Percentiles rank a stretch among this genome's conserved stretches.
These are phyloP conservation scores for Hucho hucho DNA, from an alignment of 2,113 vertebrate genomes.

Conservation along the genomic window DNA sequence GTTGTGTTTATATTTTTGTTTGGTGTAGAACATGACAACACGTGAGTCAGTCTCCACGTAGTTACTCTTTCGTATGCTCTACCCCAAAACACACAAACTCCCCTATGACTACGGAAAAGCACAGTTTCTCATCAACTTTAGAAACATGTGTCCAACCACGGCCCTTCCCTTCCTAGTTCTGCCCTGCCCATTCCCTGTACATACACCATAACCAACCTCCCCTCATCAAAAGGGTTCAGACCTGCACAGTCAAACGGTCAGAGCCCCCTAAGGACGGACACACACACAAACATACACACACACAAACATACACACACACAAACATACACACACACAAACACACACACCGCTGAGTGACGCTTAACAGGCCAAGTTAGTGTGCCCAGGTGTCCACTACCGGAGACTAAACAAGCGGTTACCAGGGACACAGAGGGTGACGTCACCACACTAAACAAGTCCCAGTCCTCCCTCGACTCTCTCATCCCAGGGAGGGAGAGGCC, in stretches of 20 bases:
- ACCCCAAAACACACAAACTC: neutral
- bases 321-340: conserved; percentile 28
- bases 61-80: too few species aligned
- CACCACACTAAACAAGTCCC: conserved; percentile 45
- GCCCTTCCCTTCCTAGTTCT: too few species aligned
- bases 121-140: neutral
- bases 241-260: neutral
- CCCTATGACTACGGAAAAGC: conserved; percentile 10
- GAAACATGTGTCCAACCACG: neutral
- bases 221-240: neutral
- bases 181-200: neutral
- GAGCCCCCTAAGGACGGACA: conserved; percentile 25
- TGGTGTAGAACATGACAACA: too few species aligned
- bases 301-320: conserved; percentile 34
- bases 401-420: conserved; percentile 34
- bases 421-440: conserved; percentile 52
- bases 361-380: conserved; percentile 21
- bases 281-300: conserved; percentile 28
- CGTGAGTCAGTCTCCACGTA: too few species aligned
- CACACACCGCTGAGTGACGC: conserved; percentile 28
- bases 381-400: conserved; percentile 42
- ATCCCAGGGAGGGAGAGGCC: conserved; percentile 57
- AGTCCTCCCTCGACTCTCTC: conserved; percentile 25
- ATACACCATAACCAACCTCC: neutral
- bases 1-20: too few species aligned